Percentiles rank a stretch among this genome's conserved stretches.
Evolutionary conservation across 2,113 vertebrate genomes (phyloP).

Genomic region (Xenopus laevis): DNA sequence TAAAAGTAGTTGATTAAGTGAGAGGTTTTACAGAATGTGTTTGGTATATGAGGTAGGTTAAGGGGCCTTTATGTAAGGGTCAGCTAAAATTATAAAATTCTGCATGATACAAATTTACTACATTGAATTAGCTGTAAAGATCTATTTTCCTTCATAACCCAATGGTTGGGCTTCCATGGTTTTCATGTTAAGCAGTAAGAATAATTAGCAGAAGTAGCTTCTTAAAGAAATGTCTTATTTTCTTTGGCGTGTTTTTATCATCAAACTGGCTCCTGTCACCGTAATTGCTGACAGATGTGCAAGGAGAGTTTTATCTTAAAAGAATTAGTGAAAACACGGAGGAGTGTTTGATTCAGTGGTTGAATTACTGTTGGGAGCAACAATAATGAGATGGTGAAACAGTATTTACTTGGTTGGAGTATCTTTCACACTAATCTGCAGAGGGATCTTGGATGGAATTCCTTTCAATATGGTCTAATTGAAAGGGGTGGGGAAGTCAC

Average conservation of each 20-base stretch:
- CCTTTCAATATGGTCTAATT: background rate
- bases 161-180: background rate
- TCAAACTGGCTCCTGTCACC: background rate
- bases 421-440: background rate
- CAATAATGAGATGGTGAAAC: conserved; percentile 1
- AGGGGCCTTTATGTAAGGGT: too few relatives aligned
- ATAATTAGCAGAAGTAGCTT: background rate
- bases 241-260: background rate
- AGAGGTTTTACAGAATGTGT: too few relatives aligned
- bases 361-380: background rate
- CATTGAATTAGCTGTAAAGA: too few relatives aligned
- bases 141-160: too few relatives aligned
- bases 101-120: too few relatives aligned
- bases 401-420: background rate
- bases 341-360: background rate
- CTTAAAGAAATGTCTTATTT: background rate
- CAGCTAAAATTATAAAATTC: too few relatives aligned
- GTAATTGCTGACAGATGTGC: conserved; percentile 15
- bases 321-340: background rate
- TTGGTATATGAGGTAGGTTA: too few relatives aligned
- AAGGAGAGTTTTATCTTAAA: background rate
- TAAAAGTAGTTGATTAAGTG: too few relatives aligned
- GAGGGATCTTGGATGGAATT: background rate
- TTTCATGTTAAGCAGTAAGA: background rate
- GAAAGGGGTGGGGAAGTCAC: background rate